Base-by-base conservation (phyloP, 2,113 vertebrate genomes). In the Dipodomys merriami region DNA sequence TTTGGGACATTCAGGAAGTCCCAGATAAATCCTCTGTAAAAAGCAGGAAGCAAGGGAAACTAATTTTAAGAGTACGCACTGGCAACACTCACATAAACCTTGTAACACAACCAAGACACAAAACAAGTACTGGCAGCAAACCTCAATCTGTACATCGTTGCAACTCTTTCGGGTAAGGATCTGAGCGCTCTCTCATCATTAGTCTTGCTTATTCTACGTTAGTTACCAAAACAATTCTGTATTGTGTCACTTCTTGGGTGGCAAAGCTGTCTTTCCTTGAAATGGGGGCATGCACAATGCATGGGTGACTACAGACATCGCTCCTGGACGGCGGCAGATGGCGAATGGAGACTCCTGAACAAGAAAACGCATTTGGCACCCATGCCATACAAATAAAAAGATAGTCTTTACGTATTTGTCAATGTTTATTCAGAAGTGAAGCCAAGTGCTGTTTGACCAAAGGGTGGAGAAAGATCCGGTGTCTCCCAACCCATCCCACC, bases 321-420 rank as follows among this genome's bases (percentile, higher is more conserved):
- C 10, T 57, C 22, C 20, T 73, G 74, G 64, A 78, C 82, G 87
- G 44, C 27, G 15, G 67, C 81, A 79, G 15, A 64, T 65, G 33
- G 44, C 64, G 83, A 87, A 86, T 62, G 74, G 57, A 4, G 16
- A 29, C 18, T 78, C 19, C 22, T 1, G 35, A 86, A 91, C 65
- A 82, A 88, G 71, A 65, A 91, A 94, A 88, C 57, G 29, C 79
- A 93, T 35, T 30, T 27, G 49, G 53, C 78, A 73, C 29, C 23
- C 74, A 76, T 7, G 44, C 53, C 12, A 29, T 39, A 39, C 39
- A 39, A 39, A 39, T 39, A 33, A 60, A 79, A 85, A 22, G 53
- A 23, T 68, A 68, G 4, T 87, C 68, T 77, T 84, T 79, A 95
- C 85, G 78, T 82, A 86, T 68, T 30, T 88, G 86, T 88, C 77